Evolutionary conservation across 2,888 invertebrate genomes (phyloP).

Genomic region (Caradrina clavipalpis): DNA sequence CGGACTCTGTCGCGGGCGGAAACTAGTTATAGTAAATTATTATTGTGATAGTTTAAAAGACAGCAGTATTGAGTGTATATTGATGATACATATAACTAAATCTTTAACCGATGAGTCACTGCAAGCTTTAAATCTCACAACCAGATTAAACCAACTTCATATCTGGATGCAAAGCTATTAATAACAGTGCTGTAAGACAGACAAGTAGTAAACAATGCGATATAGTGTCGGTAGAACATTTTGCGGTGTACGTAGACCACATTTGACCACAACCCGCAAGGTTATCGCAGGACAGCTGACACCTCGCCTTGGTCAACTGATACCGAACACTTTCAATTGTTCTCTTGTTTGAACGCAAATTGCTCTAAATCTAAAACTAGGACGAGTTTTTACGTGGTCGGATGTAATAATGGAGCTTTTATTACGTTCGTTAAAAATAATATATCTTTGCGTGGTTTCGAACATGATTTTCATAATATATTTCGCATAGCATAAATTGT

Average conservation of each 20-base stretch:
- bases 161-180: conserved; percentile 38
- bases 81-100: too few species aligned
- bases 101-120: background rate
- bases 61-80: background rate
- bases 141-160: conserved; percentile 33
- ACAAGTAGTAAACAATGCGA: conserved; percentile 48
- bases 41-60: too few species aligned
- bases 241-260: conserved; percentile 68
- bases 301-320: conserved; percentile 72
- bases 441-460: background rate
- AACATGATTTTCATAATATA: background rate
- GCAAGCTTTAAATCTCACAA: conserved; percentile 4
- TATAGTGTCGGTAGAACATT: conserved; percentile 46
- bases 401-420: conserved; percentile 23
- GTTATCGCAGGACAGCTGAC: conserved; percentile 75
- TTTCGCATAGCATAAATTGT: background rate
- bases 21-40: too few species aligned
- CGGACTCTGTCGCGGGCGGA: too few species aligned
- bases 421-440: conserved; percentile 16
- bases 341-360: conserved; percentile 37
- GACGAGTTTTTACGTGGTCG: conserved; percentile 26
- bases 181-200: conserved; percentile 39
- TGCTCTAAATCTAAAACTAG: conserved; percentile 38
- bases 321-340: conserved; percentile 67
- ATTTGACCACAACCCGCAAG: conserved; percentile 71